phyloP scores from a whole-genome alignment of 2,797 vertebrate species.

The Micromesistius poutassou region DNA sequence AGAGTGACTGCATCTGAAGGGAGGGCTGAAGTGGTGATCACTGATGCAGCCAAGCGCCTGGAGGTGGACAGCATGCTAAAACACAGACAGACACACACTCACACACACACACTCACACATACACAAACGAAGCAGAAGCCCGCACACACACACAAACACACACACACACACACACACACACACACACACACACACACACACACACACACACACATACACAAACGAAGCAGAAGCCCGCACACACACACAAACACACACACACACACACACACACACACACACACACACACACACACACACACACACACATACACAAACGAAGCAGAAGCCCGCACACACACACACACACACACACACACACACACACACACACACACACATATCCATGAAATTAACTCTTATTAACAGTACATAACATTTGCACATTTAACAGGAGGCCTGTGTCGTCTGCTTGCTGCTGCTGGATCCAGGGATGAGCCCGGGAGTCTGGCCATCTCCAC shows the following conservation, averaged over 20 bases:
- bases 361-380: neutral
- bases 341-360: neutral
- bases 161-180: neutral
- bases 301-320: slow-evolving; percentile 35
- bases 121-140: slow-evolving; percentile 84
- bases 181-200: neutral
- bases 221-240: slow-evolving; percentile 92
- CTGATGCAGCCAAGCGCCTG: slow-evolving; percentile 62
- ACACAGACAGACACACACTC: slow-evolving; percentile 7
- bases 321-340: slow-evolving; percentile 91
- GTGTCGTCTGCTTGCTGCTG: neutral
- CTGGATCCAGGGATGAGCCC: neutral
- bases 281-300: neutral
- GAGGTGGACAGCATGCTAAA: slow-evolving; percentile 94
- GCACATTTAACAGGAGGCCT: neutral
- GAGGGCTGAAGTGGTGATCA: neutral
- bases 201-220: neutral
- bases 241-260: slow-evolving; percentile 19
- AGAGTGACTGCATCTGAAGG: neutral
- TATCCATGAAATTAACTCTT: neutral
- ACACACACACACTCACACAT: neutral
- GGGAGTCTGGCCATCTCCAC: neutral
- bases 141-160: slow-evolving; percentile 67
- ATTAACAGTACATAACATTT: neutral
- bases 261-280: neutral